Conservation (phyloP, 1,140 invertebrate genomes). For the Rhyacophila brunnea region DNA sequence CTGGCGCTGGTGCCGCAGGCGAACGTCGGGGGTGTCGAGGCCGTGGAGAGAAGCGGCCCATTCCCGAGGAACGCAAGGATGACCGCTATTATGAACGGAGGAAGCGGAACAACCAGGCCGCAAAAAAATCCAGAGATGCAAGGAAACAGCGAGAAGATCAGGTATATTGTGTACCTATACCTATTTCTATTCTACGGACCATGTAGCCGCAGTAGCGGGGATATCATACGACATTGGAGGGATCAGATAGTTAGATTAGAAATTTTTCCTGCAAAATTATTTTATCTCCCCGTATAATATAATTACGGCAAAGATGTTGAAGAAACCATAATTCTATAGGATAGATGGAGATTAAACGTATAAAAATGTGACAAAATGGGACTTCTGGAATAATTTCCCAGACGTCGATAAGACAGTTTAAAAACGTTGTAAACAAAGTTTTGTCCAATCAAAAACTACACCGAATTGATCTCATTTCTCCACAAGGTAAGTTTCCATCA, state of each 20-base stretch:
- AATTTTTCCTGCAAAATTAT: not conserved
- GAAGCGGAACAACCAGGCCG: conserved; percentile 85
- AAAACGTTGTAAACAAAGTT: too few species aligned
- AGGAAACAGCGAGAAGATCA: conserved; percentile 82
- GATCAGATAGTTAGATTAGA: not conserved
- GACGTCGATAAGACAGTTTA: too few species aligned
- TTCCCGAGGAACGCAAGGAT: conserved; percentile 84
- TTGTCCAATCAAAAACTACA: too few species aligned
- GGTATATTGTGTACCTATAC: conserved; percentile 54
- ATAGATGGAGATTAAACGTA: too few species aligned
- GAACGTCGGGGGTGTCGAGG: conserved; percentile 39
- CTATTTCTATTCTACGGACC: not conserved
- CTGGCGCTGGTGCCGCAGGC: not conserved
- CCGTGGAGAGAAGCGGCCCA: conserved; percentile 82
- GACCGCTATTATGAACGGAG: conserved; percentile 86
- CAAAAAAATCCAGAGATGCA: conserved; percentile 86
- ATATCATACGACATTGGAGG: not conserved
- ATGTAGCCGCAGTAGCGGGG: not conserved
- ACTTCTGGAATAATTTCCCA: too few species aligned
- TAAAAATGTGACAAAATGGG: too few species aligned
- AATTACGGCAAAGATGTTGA: not conserved
- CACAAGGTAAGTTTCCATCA: too few species aligned
- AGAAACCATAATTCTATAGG: not conserved
- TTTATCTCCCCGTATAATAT: not conserved
- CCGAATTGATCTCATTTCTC: too few species aligned